Percentiles rank a stretch among this genome's conserved stretches.
Conservation (phyloP, 2,113 vertebrate species). For the Dipodomys stephensi region DNA sequence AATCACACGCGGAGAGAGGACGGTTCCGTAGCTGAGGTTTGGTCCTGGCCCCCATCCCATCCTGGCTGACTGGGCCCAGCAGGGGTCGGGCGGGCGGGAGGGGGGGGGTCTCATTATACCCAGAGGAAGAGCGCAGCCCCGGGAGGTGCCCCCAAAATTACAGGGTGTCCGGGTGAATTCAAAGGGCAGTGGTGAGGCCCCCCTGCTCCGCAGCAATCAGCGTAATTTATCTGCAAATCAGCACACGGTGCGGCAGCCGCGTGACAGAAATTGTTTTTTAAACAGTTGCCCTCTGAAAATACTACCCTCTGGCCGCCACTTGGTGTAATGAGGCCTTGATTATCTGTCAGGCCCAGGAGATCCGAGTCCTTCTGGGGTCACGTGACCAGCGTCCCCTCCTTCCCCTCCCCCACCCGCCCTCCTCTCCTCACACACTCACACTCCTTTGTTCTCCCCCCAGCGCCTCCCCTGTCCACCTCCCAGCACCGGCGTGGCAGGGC, state of each 20-base stretch:
- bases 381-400: no score
- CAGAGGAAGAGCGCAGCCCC: background rate
- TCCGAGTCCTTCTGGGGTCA: background rate
- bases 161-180: slow-evolving; percentile 48
- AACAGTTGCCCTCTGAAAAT: slow-evolving; percentile 70
- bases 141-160: background rate
- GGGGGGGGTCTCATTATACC: background rate
- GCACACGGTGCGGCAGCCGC: slow-evolving; percentile 24
- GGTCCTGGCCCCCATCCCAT: background rate
- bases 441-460: no score
- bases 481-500: no score
- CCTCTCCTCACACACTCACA: background rate
- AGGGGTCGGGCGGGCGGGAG: fast-evolving
- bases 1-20: background rate
- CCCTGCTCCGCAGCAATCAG: slow-evolving; percentile 61
- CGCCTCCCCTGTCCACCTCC: no score
- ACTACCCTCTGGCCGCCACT: slow-evolving; percentile 33
- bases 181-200: slow-evolving; percentile 56
- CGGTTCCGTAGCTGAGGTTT: background rate
- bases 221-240: slow-evolving; percentile 76
- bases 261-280: slow-evolving; percentile 68
- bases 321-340: slow-evolving; percentile 62
- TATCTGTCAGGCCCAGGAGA: slow-evolving; percentile 58
- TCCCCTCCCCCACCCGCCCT: background rate
- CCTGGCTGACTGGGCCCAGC: background rate